Evolutionary conservation across 2,888 invertebrate species (phyloP).

Genomic region (Aproaerema taeniolella): DNA sequence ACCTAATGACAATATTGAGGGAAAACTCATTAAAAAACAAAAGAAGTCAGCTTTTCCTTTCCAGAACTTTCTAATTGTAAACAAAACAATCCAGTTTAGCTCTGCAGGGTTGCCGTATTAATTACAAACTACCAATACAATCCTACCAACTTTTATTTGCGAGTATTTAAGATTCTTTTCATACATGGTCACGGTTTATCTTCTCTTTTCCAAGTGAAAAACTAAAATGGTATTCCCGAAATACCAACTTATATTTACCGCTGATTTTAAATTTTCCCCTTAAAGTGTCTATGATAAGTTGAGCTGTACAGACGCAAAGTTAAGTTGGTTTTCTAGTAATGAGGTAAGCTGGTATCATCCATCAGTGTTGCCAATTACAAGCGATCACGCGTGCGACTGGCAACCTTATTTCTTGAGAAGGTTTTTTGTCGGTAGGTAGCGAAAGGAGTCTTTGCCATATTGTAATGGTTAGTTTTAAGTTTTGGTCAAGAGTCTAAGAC

Average conservation of each 20-base stretch:
- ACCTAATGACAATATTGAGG: too few species aligned
- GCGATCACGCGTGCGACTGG: slow-evolving; percentile 60
- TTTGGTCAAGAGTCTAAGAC: slow-evolving; percentile 7
- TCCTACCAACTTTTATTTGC: neutral
- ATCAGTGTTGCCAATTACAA: slow-evolving; percentile 65
- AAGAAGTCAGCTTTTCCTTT: too few species aligned
- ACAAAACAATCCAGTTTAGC: neutral
- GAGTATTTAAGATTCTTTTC: neutral
- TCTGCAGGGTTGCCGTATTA: slow-evolving; percentile 3
- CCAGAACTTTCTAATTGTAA: too few species aligned
- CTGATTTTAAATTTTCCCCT: neutral
- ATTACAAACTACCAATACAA: slow-evolving; percentile 1
- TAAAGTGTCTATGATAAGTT: neutral
- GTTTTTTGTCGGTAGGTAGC: slow-evolving; percentile 25
- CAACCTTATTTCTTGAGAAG: slow-evolving; percentile 53
- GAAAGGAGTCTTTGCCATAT: slow-evolving; percentile 11
- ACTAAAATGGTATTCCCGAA: slow-evolving; percentile 3
- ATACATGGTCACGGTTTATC: neutral
- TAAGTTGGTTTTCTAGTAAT: slow-evolving; percentile 34
- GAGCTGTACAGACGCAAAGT: slow-evolving; percentile 10
- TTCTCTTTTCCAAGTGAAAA: slow-evolving; percentile 1
- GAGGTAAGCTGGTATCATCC: slow-evolving; percentile 36
- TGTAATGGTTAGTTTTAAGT: neutral
- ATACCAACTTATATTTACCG: neutral
- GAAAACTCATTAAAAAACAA: too few species aligned